A percentile compares a stretch with the other conserved stretches of the same genome.
phyloP scores from a whole-genome alignment of 2,888 invertebrate species.

The Aspidiotus destructor region DNA sequence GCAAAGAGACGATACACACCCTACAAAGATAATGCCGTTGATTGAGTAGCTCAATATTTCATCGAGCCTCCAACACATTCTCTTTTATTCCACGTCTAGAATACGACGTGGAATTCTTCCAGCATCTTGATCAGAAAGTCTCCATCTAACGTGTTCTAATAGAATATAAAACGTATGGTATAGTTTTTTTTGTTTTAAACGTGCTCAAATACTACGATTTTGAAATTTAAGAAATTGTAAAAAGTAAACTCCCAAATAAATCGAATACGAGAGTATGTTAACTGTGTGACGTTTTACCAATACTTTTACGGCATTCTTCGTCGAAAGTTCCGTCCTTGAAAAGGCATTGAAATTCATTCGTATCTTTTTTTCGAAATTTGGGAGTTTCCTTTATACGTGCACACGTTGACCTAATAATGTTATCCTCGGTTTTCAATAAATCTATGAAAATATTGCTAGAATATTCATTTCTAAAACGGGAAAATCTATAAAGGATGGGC shows the following conservation, averaged over 20 bases:
- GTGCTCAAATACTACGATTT: background rate
- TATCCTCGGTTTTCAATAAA: slow-evolving; percentile 14
- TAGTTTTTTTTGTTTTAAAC: slow-evolving; percentile 1
- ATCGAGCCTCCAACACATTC: background rate
- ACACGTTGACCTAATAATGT: background rate
- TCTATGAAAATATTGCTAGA: background rate
- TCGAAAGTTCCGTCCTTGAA: slow-evolving; percentile 25
- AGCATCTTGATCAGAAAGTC: background rate
- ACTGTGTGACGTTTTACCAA: background rate
- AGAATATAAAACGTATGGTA: background rate
- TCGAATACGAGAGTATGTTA: slow-evolving; percentile 24
- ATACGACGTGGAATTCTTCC: slow-evolving; percentile 2
- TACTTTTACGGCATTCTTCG: background rate
- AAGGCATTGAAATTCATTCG: slow-evolving; percentile 4
- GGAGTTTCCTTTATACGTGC: slow-evolving; percentile 28
- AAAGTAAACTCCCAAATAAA: slow-evolving; percentile 32
- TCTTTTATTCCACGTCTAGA: background rate
- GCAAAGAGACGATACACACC: too few relatives aligned
- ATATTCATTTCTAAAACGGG: too few relatives aligned
- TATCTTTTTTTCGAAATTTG: slow-evolving; percentile 10
- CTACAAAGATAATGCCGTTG: too few relatives aligned
- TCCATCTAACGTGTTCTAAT: background rate
- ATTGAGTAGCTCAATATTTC: too few relatives aligned
- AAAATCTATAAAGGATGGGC: slow-evolving; percentile 17
- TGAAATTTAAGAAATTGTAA: slow-evolving; percentile 6